Evolutionary conservation across 2,888 invertebrate genomes (phyloP).

Genomic region (Limnephilus lunatus): DNA sequence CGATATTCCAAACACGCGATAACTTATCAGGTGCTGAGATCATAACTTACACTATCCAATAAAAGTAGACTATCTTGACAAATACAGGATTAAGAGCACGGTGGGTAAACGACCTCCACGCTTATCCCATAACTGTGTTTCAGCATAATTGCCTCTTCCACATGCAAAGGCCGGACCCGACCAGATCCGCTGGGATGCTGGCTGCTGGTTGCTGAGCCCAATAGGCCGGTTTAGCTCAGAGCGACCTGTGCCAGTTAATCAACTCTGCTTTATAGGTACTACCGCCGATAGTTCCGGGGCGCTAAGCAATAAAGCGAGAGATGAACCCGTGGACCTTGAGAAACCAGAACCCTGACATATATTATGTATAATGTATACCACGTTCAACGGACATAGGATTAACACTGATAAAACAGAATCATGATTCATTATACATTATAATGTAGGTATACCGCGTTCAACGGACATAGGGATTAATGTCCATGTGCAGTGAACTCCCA

Average conservation of each 20-base stretch:
- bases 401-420: background rate
- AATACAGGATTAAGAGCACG: slow-evolving; percentile 10
- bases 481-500: background rate
- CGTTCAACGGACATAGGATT: background rate
- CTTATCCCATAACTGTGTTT: background rate
- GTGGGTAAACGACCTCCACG: slow-evolving; percentile 2
- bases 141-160: slow-evolving; percentile 15
- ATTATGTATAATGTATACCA: background rate
- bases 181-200: background rate
- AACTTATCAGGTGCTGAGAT: background rate
- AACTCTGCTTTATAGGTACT: background rate
- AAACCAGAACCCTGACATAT: background rate
- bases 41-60: background rate
- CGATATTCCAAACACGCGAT: background rate
- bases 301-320: background rate
- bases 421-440: background rate
- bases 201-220: background rate
- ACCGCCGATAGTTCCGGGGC: background rate
- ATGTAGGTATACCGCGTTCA: background rate
- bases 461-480: too few relatives aligned
- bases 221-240: background rate
- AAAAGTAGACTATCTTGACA: background rate
- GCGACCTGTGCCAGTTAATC: background rate
- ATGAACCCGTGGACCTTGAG: background rate
- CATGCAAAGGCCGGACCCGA: slow-evolving; percentile 10